Percentiles rank a stretch among this genome's conserved stretches.
phyloP scores from a whole-genome alignment of 2,113 vertebrate species.

The Morone chrysops region DNA sequence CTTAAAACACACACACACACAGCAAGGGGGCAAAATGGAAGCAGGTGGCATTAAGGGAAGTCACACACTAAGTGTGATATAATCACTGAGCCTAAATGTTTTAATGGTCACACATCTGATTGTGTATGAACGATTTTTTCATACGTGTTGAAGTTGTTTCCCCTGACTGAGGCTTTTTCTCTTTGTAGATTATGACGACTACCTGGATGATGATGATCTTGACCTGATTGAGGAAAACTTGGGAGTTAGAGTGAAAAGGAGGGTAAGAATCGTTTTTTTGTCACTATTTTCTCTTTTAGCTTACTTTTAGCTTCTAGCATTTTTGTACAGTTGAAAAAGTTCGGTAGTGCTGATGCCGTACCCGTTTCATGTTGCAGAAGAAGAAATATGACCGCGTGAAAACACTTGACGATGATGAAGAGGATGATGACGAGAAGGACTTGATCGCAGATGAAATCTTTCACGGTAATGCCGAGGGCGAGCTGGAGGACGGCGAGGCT shows the following conservation, averaged over 20 bases:
- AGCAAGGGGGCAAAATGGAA: too few species aligned
- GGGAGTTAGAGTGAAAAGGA: conserved; percentile 97
- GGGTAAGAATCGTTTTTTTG: conserved; percentile 83
- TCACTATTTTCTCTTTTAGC: neutral
- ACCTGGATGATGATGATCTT: conserved; percentile 97
- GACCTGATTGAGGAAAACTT: conserved; percentile 98
- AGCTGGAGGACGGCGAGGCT: conserved; percentile 92
- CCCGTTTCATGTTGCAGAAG: conserved; percentile 74
- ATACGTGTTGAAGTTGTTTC: neutral
- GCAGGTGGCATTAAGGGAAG: too few species aligned
- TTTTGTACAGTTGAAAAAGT: neutral
- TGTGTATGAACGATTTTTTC: too few species aligned
- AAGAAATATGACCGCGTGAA: conserved; percentile 96
- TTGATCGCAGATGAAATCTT: conserved; percentile 97
- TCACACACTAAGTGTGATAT: too few species aligned
- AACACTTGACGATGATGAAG: conserved; percentile 96
- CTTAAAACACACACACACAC: too few species aligned
- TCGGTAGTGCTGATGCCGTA: neutral
- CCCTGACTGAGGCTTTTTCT: conserved; percentile 23
- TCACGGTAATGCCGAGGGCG: conserved; percentile 93
- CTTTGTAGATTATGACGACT: conserved; percentile 90
- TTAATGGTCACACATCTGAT: too few species aligned
- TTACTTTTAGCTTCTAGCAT: neutral
- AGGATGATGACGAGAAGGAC: conserved; percentile 95
- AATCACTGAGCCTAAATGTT: too few species aligned